Percentiles rank a stretch among this genome's conserved stretches.
phyloP scores from a whole-genome alignment of 2,888 invertebrate genomes.

The Aquatica leii region DNA sequence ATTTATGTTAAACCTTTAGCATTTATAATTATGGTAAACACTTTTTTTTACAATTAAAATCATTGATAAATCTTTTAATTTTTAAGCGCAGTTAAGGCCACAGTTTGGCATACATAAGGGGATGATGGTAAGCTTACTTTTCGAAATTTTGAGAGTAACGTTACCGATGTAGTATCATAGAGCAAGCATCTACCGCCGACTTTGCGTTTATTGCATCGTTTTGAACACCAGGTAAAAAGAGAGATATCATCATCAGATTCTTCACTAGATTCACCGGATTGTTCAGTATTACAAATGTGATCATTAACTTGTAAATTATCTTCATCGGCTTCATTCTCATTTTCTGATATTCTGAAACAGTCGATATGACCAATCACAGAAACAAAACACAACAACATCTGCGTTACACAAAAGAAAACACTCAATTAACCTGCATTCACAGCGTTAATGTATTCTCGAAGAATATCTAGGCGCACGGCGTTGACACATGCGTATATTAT shows the following conservation, averaged over 20 bases:
- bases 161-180: too few species aligned
- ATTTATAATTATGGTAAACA: too few species aligned
- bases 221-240: too few species aligned
- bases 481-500: not conserved
- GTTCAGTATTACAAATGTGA: constrained; percentile 13
- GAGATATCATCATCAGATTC: constrained; percentile 11
- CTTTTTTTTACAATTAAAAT: too few species aligned
- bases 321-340: constrained; percentile 11
- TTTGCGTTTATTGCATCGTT: too few species aligned
- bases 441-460: not conserved
- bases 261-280: constrained; percentile 11
- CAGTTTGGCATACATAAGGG: too few species aligned
- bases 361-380: not conserved
- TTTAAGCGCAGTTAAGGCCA: too few species aligned
- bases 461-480: not conserved
- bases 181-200: too few species aligned
- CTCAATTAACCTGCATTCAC: not conserved
- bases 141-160: too few species aligned
- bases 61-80: too few species aligned
- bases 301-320: constrained; percentile 12
- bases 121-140: too few species aligned
- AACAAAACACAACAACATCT: not conserved
- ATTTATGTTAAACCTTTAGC: too few species aligned
- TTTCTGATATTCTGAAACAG: not conserved
- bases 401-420: not conserved